These are phyloP conservation scores for Chalcosyrphus nemorum DNA, from an alignment of 2,888 invertebrate genomes.

Conservation along the genomic window DNA sequence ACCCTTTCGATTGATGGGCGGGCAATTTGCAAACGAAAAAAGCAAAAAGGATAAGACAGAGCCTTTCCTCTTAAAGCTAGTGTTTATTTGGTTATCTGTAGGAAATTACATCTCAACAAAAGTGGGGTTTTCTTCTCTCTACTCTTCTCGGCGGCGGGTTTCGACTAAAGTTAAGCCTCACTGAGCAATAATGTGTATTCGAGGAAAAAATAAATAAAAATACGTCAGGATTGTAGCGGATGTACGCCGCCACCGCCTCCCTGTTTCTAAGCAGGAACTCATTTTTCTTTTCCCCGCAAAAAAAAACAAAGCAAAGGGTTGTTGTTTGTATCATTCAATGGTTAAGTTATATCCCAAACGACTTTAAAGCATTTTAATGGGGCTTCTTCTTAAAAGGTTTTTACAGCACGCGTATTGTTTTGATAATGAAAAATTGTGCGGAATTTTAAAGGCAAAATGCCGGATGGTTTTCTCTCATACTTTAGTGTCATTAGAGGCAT, in stretches of 20 bases:
- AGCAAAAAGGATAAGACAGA: too few species aligned
- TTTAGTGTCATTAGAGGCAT: conserved; percentile 2
- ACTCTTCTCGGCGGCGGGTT: not conserved
- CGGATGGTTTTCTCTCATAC: not conserved
- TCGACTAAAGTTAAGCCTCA: conserved; percentile 5
- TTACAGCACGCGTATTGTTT: conserved; percentile 4
- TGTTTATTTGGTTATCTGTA: conserved; percentile 63
- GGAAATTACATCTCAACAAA: conserved; percentile 55
- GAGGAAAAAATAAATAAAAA: conserved; percentile 42
- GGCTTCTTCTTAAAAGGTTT: conserved; percentile 38
- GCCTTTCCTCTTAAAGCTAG: not conserved
- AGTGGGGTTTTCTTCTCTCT: conserved; percentile 30
- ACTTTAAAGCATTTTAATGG: conserved; percentile 59
- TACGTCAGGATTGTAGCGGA: conserved; percentile 26
- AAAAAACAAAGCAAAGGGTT: conserved; percentile 19
- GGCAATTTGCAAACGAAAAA: too few species aligned
- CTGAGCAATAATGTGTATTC: conserved; percentile 41
- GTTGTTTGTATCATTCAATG: not conserved
- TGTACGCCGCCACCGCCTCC: not conserved
- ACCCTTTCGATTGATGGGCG: conserved; percentile 35
- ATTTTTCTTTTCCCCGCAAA: not conserved
- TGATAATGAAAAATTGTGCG: conserved; percentile 16
- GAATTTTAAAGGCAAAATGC: not conserved
- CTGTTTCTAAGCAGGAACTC: not conserved
- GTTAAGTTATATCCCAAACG: conserved; percentile 2